Base-by-base conservation (phyloP, 2,888 invertebrate species). In the Ischnura elegans region DNA sequence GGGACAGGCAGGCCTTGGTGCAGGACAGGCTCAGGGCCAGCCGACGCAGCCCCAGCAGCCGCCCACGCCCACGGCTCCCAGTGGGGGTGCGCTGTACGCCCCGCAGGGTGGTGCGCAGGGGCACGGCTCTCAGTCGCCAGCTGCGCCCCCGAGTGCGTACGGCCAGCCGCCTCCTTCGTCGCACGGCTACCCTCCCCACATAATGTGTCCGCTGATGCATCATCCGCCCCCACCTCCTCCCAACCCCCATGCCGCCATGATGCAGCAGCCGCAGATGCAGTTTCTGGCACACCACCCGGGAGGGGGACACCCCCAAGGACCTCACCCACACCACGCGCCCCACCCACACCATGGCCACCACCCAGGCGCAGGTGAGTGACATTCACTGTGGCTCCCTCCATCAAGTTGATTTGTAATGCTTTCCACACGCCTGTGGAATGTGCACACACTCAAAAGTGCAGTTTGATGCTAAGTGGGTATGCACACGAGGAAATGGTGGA, bases 221-320 rank as follows among this genome's bases (percentile, higher is more conserved):
- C 93, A 29, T 29, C 93, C 93, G 4, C 93, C 93, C 1, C 29
- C 61, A 29, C 93, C 85, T 8, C 93, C 93, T 1, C 93, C 93
- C 29, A 61, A 61, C 55, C 51, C 51, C 8, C 66, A 90, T 42
- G 19, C 47, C 45, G 51, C 84, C 84, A 95, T 96, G 95, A 96
- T 95, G 94, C 94, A 94, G n/a, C 93, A 94, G 55, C 87, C 94
- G 19, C 93, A 51, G 93, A 84, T 45, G 61, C 90, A 90, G 61
- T 97, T 96, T 95, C 95, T 96, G 94, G 96, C 96, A 94, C 96
- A 96, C 93, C 96, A 96, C 94, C n/a, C n/a, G n/a, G 96, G 95
- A 94, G 96, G 95, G 55, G 96, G 96, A 13, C 96, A 96, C 87
- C 96, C 96, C 61, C 96, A 95, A 66, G 95, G 95, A 85, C 95